Base-by-base conservation (phyloP, 2,797 vertebrate species). In the Microcaecilia unicolor region DNA sequence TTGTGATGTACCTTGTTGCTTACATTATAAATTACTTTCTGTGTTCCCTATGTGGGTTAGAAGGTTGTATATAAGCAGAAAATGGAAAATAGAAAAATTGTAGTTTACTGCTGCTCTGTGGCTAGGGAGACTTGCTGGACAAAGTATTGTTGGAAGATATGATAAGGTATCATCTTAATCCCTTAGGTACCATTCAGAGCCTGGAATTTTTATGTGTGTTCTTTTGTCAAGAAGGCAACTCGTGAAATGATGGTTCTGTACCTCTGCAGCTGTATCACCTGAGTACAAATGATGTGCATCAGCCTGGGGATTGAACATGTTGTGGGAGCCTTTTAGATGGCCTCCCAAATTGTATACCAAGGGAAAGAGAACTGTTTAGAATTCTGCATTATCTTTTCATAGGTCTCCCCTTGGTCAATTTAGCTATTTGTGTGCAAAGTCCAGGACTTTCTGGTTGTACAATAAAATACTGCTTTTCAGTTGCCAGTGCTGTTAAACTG, bases 381-480 rank as follows among this genome's bases (percentile, higher is more conserved):
- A n/a, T n/a, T n/a, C n/a, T n/a, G 48, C 18, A 13, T 37, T n/a
- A n/a, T n/a, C n/a, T n/a, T 51, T 41, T 32, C 26, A 32, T 25
- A 9, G 37, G 10, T 35, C 13, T 28, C 8, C n/a, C n/a, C 17
- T 23, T 13, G 44, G 16, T 49, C 12, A 16, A 5, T 11, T 50
- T 28, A 48, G 31, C 37, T 48, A 18, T 44, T 44, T 64, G 38
- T 44, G 43, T 27, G 24, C 23, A 53, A 37, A 36, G n/a, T 18
- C 30, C 57, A 10, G 34, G 47, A 44, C 48, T 26, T 43, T 31
- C 34, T 43, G 31, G 19, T 58, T 71, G 15, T 36, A 52, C 43
- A 60, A 48, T 37, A 61, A 62, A n/a, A 53, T 51, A 51, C 34
- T 55, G 63, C 48, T 23, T 53, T 42, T 55, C n/a, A 26, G 39